Percentiles rank a stretch among this genome's conserved stretches.
These are phyloP conservation scores for Callinectes sapidus DNA, from an alignment of 2,888 invertebrate species.

Conservation along the genomic window DNA sequence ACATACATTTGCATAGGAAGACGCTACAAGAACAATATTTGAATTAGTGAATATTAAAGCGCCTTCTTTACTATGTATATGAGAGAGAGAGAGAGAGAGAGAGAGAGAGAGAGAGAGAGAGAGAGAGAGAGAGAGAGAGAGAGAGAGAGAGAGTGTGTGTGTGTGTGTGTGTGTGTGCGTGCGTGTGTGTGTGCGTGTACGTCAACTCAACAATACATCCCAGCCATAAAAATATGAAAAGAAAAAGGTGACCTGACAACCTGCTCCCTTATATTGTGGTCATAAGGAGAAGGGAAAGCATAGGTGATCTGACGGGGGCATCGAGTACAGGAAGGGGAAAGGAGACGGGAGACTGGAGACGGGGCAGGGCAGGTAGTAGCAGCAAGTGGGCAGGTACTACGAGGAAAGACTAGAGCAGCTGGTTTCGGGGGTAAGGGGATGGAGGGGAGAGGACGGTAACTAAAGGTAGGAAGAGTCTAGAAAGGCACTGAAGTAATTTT, in stretches of 20 bases:
- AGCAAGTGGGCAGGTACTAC: too few relatives aligned
- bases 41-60: too few relatives aligned
- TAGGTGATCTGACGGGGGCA: not conserved
- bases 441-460: not conserved
- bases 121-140: too few relatives aligned
- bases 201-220: not conserved
- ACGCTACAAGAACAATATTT: too few relatives aligned
- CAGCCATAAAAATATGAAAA: not conserved
- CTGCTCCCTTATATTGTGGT: not conserved
- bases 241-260: not conserved
- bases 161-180: not conserved
- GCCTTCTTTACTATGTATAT: too few relatives aligned
- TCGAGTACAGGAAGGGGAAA: not conserved
- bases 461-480: not conserved
- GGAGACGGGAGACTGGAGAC: not conserved
- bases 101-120: too few relatives aligned
- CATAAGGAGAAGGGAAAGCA: not conserved
- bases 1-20: too few relatives aligned
- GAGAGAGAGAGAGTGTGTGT: too few relatives aligned
- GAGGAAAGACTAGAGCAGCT: too few relatives aligned
- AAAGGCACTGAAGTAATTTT: too few relatives aligned
- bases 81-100: too few relatives aligned
- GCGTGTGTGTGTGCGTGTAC: constrained; percentile 16
- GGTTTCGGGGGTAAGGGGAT: not conserved
- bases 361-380: not conserved